Conservation (phyloP, 2,888 invertebrate genomes). For the Achlya flavicornis region DNA sequence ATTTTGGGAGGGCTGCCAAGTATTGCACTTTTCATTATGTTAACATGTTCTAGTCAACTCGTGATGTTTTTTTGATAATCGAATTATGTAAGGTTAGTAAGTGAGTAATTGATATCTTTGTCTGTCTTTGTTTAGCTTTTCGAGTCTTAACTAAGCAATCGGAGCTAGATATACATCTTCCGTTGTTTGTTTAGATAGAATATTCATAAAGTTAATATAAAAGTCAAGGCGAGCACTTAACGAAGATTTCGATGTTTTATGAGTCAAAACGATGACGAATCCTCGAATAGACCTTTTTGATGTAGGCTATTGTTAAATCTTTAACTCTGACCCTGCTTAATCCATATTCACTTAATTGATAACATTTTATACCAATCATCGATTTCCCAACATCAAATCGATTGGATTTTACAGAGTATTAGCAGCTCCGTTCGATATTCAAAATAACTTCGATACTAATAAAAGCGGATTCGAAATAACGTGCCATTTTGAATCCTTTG, state of each 20-base stretch:
- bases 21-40: no score
- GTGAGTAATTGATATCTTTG: no score
- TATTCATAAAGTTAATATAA: neutral
- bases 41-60: no score
- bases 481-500: conserved; percentile 5
- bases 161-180: neutral
- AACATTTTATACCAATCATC: neutral
- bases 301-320: neutral
- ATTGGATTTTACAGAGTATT: conserved; percentile 9
- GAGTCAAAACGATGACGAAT: neutral
- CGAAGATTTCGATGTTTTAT: neutral
- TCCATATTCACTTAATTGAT: neutral
- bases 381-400: neutral
- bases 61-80: no score
- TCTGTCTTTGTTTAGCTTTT: neutral
- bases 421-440: neutral
- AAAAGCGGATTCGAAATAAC: neutral
- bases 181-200: neutral
- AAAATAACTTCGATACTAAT: conserved; percentile 1
- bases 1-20: no score
- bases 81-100: no score
- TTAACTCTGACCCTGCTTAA: no score
- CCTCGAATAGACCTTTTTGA: neutral
- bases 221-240: neutral
- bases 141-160: neutral